These are phyloP conservation scores for Delia radicum DNA, from an alignment of 1,140 invertebrate species.

Conservation along the genomic window DNA sequence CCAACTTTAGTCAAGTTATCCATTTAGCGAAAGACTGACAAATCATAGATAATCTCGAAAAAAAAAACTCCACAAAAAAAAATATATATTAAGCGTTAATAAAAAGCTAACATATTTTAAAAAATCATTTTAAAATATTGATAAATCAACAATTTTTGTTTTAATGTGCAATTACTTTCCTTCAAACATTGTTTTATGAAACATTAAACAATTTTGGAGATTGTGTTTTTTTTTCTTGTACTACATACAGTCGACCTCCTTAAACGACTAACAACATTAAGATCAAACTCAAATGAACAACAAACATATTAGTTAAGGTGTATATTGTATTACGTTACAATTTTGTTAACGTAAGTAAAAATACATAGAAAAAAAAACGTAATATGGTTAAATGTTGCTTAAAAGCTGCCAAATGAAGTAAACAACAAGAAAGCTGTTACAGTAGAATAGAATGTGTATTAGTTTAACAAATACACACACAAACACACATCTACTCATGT, in stretches of 20 bases:
- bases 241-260: not conserved
- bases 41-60: too few relatives aligned
- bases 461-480: not conserved
- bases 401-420: not conserved
- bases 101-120: too few relatives aligned
- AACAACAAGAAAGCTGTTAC: not conserved
- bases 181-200: not conserved
- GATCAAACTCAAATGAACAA: not conserved
- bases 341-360: not conserved
- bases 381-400: not conserved
- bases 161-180: not conserved
- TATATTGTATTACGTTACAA: not conserved
- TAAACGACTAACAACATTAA: not conserved
- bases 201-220: slow-evolving; percentile 2
- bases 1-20: too few relatives aligned
- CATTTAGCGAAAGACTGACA: too few relatives aligned
- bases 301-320: not conserved
- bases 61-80: not conserved
- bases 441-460: not conserved
- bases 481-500: not conserved
- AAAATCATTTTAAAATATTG: not conserved
- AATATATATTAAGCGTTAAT: not conserved
- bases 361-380: not conserved
- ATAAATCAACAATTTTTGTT: not conserved
- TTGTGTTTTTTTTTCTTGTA: not conserved